Evolutionary conservation across 1,140 invertebrate species (phyloP), one percentile per base, ranked within the genome.

Genomic region (Caenorhabditis tropicalis): DNA sequence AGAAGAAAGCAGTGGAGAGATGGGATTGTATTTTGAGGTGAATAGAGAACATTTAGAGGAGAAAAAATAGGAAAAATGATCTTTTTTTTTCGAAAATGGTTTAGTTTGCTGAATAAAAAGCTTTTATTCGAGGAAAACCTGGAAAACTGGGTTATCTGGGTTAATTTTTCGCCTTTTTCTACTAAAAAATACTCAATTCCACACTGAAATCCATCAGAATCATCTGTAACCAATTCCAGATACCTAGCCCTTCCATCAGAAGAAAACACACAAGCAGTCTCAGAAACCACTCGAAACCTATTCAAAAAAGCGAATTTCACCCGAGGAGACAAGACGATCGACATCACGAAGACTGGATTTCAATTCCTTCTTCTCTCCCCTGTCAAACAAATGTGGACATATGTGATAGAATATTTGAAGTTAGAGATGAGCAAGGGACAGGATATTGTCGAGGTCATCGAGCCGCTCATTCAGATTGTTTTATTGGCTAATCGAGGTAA

Each of bases 291-390:
- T 5, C 31, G 74, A 16, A 39, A 80, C 19, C 36, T 84, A 9
- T 83, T 86, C 43, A 56, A 51, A 49, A 83, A 39, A 19, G 83
- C 83, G 27, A 65, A 65, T 16, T 84, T 84, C 36, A 86, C 84
- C 4, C 53, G 60, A 49, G 79, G 48, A 27, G 79, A 46, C n/a
- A n/a, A 31, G 10, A 49, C 60, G 16, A 74, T 86, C 31, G 94
- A 95, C 27, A 98, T 98, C 86, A 98, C 96, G 0, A 94, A 95
- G 86, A 94, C 95, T 87, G 96, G 96, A 4, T 98, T 98, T 92
- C 97, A 99, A 92, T 99, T 99, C 92, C 92, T 99, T 24, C 92
- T 99, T 19, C 93, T 98, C 87, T 96, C 97, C 90, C 96, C 95
- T 10, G 94, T 95, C 48, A 94, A 95, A 51, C 96, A 98, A 93